phyloP scores from a whole-genome alignment of 2,797 vertebrate genomes.

The Hemibagrus guttatus region DNA sequence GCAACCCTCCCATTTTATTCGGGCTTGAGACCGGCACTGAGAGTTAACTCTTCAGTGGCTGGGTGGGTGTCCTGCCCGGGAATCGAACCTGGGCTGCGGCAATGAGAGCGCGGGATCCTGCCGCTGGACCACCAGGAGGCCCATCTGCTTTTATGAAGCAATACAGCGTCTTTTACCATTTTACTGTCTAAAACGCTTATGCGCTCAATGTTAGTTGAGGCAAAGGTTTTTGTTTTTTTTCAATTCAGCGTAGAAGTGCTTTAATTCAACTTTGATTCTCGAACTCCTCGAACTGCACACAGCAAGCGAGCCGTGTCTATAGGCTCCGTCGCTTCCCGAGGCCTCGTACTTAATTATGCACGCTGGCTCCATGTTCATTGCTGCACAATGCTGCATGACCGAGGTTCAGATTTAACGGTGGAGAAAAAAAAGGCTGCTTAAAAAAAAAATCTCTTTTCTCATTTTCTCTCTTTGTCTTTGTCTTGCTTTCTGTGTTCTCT shows the following conservation, averaged over 20 bases:
- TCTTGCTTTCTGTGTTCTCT: constrained; percentile 49
- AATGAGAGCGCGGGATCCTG: too few species aligned
- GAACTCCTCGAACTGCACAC: not conserved
- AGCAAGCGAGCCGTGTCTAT: constrained; percentile 22
- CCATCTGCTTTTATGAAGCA: constrained; percentile 35
- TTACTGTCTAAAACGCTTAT: constrained; percentile 12
- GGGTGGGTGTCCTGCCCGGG: too few species aligned
- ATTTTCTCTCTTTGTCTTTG: not conserved
- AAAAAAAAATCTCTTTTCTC: not conserved
- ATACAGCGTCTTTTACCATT: constrained; percentile 20
- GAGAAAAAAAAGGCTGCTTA: constrained; percentile 3
- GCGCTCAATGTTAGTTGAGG: not conserved
- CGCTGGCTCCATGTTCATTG: constrained; percentile 21
- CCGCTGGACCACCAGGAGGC: too few species aligned
- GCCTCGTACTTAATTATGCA: constrained; percentile 37
- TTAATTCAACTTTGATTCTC: constrained; percentile 27
- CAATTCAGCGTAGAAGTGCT: constrained; percentile 23
- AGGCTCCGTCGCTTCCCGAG: constrained; percentile 31
- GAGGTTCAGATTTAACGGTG: constrained; percentile 33
- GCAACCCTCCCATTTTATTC: too few species aligned
- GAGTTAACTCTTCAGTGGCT: too few species aligned
- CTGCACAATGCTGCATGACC: constrained; percentile 24
- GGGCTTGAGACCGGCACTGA: too few species aligned
- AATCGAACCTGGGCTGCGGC: too few species aligned
- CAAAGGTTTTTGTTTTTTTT: constrained; percentile 19